A percentile compares a stretch with the other conserved stretches of the same genome.
Evolutionary conservation across 2,113 vertebrate genomes (phyloP).

Genomic region (Furnarius figulus): DNA sequence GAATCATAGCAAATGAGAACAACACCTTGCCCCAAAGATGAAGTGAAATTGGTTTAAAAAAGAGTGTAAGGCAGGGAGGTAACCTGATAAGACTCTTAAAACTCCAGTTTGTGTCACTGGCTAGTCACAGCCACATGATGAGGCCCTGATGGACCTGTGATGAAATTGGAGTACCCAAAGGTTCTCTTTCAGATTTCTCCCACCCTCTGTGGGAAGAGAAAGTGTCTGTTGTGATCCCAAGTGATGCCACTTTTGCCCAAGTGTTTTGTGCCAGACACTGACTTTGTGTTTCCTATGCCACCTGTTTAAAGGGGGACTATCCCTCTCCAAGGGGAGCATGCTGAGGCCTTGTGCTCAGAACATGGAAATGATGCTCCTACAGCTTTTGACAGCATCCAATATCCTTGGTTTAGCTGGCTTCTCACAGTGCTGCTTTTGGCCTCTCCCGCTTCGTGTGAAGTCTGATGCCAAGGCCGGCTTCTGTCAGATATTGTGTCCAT

Average conservation of each 20-base stretch:
- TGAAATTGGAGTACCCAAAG: background rate
- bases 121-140: background rate
- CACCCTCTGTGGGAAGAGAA: background rate
- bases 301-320: background rate
- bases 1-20: background rate
- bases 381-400: background rate
- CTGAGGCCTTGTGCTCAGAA: background rate
- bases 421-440: background rate
- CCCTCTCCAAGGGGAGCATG: background rate
- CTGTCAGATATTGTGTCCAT: background rate
- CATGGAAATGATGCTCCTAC: background rate
- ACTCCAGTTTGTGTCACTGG: background rate
- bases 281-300: background rate
- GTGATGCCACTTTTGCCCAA: background rate
- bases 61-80: background rate
- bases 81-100: background rate
- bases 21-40: background rate
- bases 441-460: background rate
- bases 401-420: background rate
- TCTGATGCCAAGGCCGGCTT: background rate
- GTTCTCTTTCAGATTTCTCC: background rate
- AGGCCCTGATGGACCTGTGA: background rate
- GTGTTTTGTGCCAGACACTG: background rate
- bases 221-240: background rate
- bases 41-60: background rate